Percentiles rank a stretch among this genome's conserved stretches.
Conservation (phyloP, 2,797 vertebrate species). For the Lutjanus campechanus region DNA sequence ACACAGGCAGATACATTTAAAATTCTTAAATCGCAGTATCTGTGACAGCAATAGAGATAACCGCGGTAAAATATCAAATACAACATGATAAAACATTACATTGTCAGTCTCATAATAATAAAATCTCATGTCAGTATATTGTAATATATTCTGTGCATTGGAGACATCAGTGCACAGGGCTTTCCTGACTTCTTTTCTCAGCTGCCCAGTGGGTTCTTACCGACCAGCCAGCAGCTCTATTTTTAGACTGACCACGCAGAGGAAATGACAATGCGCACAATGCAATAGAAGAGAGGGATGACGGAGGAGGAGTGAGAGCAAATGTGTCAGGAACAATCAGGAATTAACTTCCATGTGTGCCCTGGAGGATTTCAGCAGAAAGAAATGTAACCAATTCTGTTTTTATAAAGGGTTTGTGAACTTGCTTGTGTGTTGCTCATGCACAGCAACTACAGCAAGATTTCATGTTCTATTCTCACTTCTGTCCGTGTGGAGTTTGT, state of each 20-base stretch:
- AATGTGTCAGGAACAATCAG: slow-evolving; percentile 7
- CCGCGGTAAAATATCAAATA: background rate
- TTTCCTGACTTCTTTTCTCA: slow-evolving; percentile 38
- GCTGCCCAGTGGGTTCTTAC: slow-evolving; percentile 33
- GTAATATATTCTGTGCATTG: background rate
- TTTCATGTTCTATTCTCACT: background rate
- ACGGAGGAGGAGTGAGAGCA: slow-evolving; percentile 4
- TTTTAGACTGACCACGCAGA: slow-evolving; percentile 57
- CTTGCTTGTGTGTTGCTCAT: background rate
- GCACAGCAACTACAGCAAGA: too few relatives aligned
- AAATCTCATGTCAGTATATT: background rate
- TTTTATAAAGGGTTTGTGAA: background rate
- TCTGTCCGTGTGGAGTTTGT: background rate
- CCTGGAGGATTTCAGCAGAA: background rate
- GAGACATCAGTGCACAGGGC: slow-evolving; percentile 15
- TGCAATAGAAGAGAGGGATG: slow-evolving; percentile 20
- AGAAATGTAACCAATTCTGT: background rate
- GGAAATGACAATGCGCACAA: slow-evolving; percentile 46
- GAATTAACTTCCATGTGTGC: background rate
- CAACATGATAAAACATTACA: background rate
- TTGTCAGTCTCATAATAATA: background rate
- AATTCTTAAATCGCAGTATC: background rate
- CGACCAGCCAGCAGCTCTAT: slow-evolving; percentile 52
- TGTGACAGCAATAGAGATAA: background rate
- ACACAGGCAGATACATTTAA: slow-evolving; percentile 26